Conservation (phyloP, 2,888 invertebrate genomes). For the Trypoxylon attenuatum region DNA sequence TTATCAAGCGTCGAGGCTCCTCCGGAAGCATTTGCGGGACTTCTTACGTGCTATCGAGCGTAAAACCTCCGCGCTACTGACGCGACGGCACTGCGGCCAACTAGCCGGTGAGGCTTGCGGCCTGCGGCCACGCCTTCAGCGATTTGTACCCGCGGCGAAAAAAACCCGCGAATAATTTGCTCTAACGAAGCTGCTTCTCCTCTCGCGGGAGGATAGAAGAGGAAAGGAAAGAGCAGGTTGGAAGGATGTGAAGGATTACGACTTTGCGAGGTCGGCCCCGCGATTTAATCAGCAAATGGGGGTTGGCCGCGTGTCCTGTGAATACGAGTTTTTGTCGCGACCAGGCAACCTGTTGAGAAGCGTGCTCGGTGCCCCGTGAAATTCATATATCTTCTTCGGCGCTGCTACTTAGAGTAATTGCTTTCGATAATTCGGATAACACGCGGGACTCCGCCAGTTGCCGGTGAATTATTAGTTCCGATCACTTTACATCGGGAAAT, state of each 20-base stretch:
- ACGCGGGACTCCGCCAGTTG: background rate
- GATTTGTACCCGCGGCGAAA: slow-evolving; percentile 11
- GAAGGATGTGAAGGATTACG: slow-evolving; percentile 1
- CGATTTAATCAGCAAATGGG: slow-evolving; percentile 36
- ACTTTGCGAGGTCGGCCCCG: slow-evolving; percentile 9
- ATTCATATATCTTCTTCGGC: slow-evolving; percentile 20
- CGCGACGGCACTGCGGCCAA: background rate
- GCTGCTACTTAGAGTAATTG: slow-evolving; percentile 17
- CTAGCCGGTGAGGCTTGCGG: background rate
- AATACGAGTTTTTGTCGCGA: slow-evolving; percentile 38
- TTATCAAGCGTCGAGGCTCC: slow-evolving; percentile 44
- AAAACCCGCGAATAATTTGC: slow-evolving; percentile 30
- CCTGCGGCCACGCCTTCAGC: background rate
- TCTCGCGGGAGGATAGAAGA: background rate
- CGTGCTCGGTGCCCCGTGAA: slow-evolving; percentile 7
- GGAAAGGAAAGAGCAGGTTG: background rate
- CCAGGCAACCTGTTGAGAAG: slow-evolving; percentile 37
- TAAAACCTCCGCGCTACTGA: slow-evolving; percentile 21
- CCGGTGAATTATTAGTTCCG: background rate
- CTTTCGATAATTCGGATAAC: slow-evolving; percentile 22
- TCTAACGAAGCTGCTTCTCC: slow-evolving; percentile 30
- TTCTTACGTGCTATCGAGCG: slow-evolving; percentile 39
- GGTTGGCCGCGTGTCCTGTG: slow-evolving; percentile 7
- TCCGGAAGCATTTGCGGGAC: slow-evolving; percentile 49
- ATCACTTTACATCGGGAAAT: no score